Evolutionary conservation across 1,140 invertebrate species (phyloP).

Genomic region (Caenorhabditis brenneri): DNA sequence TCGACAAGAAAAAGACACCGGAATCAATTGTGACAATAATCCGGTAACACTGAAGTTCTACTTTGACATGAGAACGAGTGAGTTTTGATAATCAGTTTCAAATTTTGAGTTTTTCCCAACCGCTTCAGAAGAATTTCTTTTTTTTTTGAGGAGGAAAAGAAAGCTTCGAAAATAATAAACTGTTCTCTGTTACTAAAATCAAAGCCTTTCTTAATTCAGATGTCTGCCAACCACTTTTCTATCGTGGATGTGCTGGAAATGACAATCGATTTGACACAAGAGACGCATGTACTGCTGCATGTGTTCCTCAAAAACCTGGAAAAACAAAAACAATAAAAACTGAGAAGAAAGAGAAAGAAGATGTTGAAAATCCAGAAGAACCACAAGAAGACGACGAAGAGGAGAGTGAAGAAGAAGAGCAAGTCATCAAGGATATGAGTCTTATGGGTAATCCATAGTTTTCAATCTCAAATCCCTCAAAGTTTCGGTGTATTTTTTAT

Average conservation of each 20-base stretch:
- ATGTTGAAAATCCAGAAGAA: background rate
- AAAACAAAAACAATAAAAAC: background rate
- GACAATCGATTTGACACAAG: constrained; percentile 17
- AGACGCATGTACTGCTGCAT: constrained; percentile 12
- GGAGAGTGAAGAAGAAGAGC: background rate
- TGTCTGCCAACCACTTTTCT: constrained; percentile 40
- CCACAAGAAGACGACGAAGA: constrained; percentile 27
- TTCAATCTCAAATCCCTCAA: background rate
- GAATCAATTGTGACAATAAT: constrained; percentile 15
- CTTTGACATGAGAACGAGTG: constrained; percentile 41
- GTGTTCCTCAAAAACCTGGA: constrained; percentile 9
- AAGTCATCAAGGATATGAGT: constrained; percentile 28
- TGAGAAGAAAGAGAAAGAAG: background rate
- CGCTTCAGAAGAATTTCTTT: no score
- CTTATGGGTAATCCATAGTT: background rate
- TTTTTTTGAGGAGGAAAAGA: no score
- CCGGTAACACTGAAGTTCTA: constrained; percentile 27
- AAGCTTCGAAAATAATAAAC: no score
- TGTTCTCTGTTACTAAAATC: no score
- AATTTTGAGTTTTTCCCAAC: no score
- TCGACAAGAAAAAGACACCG: constrained; percentile 25
- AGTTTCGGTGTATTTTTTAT: background rate
- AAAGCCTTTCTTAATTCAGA: constrained; percentile 6
- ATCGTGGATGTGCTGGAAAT: constrained; percentile 46
- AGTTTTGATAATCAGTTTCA: background rate